phyloP scores from a whole-genome alignment of 2,888 invertebrate species.

The Cephonodes hylas region DNA sequence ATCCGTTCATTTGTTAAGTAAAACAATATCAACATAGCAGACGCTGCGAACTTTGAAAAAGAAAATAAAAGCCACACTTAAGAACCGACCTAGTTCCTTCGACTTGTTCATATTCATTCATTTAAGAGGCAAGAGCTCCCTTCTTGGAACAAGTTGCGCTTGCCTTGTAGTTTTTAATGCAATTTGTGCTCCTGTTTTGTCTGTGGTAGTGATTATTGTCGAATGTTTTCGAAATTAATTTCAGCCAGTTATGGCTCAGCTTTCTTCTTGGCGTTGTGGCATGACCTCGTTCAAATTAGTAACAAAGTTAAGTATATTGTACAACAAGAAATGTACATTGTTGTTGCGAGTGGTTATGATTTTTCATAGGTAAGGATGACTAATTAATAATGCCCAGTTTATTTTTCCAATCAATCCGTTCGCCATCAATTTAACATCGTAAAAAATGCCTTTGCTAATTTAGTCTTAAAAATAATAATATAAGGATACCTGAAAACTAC shows the following conservation, averaged over 20 bases:
- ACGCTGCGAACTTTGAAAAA: conserved; percentile 2
- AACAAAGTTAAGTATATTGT: no score
- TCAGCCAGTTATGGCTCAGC: background rate
- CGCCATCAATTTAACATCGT: no score
- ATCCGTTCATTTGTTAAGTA: background rate
- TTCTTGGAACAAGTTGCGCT: conserved; percentile 8
- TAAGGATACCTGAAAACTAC: no score
- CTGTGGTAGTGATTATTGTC: background rate
- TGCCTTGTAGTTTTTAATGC: conserved; percentile 14
- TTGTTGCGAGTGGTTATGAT: no score
- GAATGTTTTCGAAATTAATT: background rate
- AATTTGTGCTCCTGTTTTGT: background rate
- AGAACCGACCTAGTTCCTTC: conserved; percentile 12
- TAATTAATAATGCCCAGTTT: no score
- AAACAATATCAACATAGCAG: background rate
- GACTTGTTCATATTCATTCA: conserved; percentile 14
- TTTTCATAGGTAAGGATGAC: no score
- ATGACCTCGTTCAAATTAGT: no score
- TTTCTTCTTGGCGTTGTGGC: no score
- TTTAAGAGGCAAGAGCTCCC: conserved; percentile 12
- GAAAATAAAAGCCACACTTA: conserved; percentile 13
- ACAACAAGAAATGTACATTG: no score
- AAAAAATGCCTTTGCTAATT: no score
- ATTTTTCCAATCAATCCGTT: no score
- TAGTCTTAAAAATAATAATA: no score